These are phyloP conservation scores for Drosophila sechellia DNA, from an alignment of 1,140 invertebrate species.

Conservation along the genomic window DNA sequence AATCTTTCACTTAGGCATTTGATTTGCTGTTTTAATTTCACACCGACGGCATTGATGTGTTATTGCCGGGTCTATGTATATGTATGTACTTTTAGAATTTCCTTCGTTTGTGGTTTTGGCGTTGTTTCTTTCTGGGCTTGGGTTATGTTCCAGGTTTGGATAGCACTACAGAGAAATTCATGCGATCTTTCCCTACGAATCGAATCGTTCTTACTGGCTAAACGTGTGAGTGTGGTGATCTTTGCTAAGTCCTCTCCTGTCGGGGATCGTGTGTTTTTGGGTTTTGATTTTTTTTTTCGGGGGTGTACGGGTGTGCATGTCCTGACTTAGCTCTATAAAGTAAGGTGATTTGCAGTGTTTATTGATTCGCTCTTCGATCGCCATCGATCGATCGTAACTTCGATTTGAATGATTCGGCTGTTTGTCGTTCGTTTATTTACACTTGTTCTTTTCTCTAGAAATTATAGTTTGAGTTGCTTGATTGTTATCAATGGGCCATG, in stretches of 20 bases:
- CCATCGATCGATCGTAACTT: constrained; percentile 13
- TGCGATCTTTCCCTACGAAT: constrained; percentile 42
- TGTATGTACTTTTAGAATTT: constrained; percentile 17
- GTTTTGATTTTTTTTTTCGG: constrained; percentile 15
- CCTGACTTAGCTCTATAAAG: constrained; percentile 77
- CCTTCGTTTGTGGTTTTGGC: constrained; percentile 30
- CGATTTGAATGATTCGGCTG: constrained; percentile 33
- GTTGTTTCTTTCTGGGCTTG: constrained; percentile 35
- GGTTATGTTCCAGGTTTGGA: constrained; percentile 39
- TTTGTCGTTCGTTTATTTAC: constrained; percentile 58
- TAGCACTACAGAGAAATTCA: constrained; percentile 53
- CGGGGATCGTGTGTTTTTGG: constrained; percentile 11
- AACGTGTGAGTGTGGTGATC: constrained; percentile 19
- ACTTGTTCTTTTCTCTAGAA: constrained; percentile 53
- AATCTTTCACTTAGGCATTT: constrained; percentile 51
- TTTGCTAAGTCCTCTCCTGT: constrained; percentile 16
- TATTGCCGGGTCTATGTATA: constrained; percentile 21
- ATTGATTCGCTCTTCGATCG: constrained; percentile 36
- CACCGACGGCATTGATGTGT: constrained; percentile 34
- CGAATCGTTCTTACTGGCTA: constrained; percentile 45
- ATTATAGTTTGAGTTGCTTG: constrained; percentile 58
- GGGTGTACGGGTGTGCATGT: constrained; percentile 28
- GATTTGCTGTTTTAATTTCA: constrained; percentile 33
- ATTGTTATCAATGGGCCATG: constrained; percentile 65
- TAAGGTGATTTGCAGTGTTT: constrained; percentile 70